Evolutionary conservation across 2,888 invertebrate genomes (phyloP).

Genomic region (Rotaria macrura): DNA sequence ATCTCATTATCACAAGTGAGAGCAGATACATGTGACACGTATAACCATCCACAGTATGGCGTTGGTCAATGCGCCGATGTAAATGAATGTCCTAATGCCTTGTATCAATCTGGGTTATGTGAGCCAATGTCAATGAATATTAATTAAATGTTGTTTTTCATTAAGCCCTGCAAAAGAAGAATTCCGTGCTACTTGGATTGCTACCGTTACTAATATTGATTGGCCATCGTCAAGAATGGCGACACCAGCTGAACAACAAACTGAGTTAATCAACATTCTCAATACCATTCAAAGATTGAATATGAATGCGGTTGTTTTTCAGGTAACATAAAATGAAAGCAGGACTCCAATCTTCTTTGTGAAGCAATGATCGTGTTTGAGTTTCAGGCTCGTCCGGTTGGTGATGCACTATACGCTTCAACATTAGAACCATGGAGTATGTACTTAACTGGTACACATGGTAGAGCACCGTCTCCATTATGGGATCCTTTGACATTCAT

Average conservation of each 20-base stretch:
- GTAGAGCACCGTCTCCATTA: conserved; percentile 39
- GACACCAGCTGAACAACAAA: conserved; percentile 37
- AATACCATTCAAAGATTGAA: conserved; percentile 38
- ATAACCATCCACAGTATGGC: conserved; percentile 29
- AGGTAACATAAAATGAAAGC: conserved; percentile 1
- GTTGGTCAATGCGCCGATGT: conserved; percentile 22
- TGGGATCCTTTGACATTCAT: conserved; percentile 42
- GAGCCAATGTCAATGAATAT: conserved; percentile 22
- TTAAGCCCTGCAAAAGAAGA: conserved; percentile 33
- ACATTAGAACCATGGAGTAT: conserved; percentile 43
- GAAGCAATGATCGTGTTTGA: not conserved
- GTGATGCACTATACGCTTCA: conserved; percentile 43
- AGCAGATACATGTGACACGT: conserved; percentile 18
- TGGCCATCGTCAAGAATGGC: conserved; percentile 40
- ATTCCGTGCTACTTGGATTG: conserved; percentile 42
- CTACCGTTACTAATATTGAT: conserved; percentile 44
- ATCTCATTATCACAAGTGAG: too few species aligned
- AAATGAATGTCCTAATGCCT: conserved; percentile 8
- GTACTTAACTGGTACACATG: conserved; percentile 43
- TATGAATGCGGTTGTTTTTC: conserved; percentile 39
- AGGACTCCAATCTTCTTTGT: not conserved
- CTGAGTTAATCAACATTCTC: conserved; percentile 35
- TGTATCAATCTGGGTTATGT: conserved; percentile 28
- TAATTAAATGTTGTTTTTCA: conserved; percentile 31
- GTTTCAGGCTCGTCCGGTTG: conserved; percentile 38